phyloP scores from a whole-genome alignment of 2,888 invertebrate genomes.

The Allacma fusca region DNA sequence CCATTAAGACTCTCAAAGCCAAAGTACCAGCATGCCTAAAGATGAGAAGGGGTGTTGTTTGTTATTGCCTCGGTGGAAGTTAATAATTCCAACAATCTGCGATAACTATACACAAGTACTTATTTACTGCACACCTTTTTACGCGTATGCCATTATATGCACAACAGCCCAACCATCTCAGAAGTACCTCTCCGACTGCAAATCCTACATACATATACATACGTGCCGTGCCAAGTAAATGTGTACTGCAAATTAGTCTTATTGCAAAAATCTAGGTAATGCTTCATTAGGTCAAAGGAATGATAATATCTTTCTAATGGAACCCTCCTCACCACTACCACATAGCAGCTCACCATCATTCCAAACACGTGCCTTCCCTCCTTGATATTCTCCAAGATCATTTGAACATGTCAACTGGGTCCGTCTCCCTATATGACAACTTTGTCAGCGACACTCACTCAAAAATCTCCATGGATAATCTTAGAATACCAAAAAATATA shows the following conservation, averaged over 20 bases:
- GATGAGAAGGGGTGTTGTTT: slow-evolving; percentile 11
- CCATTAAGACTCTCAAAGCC: neutral
- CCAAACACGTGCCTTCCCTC: slow-evolving; percentile 11
- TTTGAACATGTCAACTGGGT: neutral
- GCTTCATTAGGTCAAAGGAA: slow-evolving; percentile 4
- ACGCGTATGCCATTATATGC: neutral
- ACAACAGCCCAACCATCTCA: too few species aligned
- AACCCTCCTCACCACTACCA: neutral
- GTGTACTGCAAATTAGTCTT: neutral
- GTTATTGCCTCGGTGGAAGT: neutral
- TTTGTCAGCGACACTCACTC: too few species aligned
- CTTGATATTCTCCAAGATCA: neutral
- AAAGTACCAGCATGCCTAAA: neutral
- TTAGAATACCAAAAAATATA: too few species aligned
- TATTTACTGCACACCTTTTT: slow-evolving; percentile 7
- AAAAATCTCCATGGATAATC: too few species aligned
- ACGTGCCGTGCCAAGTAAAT: too few species aligned
- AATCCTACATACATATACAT: neutral
- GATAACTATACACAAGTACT: neutral
- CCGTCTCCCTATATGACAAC: too few species aligned
- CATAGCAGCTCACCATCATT: neutral
- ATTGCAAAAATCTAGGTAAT: slow-evolving; percentile 9
- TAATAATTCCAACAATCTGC: slow-evolving; percentile 12
- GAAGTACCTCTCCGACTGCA: too few species aligned
- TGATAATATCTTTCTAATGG: slow-evolving; percentile 12